Evolutionary conservation across 1,140 invertebrate species (phyloP), one percentile per base, ranked within the genome.

Genomic region (Arctopsyche grandis): DNA sequence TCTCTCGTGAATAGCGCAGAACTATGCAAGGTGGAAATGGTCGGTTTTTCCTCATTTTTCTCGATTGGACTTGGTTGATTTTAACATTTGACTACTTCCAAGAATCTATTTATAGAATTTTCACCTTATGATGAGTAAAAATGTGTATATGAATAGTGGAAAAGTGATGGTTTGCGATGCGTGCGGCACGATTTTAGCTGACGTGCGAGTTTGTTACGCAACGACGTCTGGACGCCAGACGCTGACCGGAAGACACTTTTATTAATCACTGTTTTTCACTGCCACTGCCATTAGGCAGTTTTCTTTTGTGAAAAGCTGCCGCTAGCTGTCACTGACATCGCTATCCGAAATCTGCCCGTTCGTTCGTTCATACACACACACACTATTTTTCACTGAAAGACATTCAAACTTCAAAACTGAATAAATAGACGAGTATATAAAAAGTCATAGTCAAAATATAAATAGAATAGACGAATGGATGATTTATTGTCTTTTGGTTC

Each of bases 241-340:
- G 69, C 19, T 19, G 69, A 26, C 22, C 69, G 14, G 24, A 29
- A 16, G 69, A 70, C 69, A 26, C 69, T 70, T 70, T 70, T 70
- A 38, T 70, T 70, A 70, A 70, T 70, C 24, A 70, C 69, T 38
- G 24, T 26, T 70, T 70, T 70, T 70, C 69, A 70, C 26, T 70
- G 69, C 69, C 69, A 70, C 69, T 70, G 69, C 26, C 69, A 43
- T 70, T 70, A 70, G 69, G 26, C 69, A 43, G 26, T 70, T 70
- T 70, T 70, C 24, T 70, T 70, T 70, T 70, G 69, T 70, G 24
- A 38, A 0, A 5, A 66, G 63, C 10, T 70, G 69, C 29, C 24
- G 29, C 5, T 38, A 26, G 12, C 69, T 26, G 38, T 38, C 69
- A 52, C 48, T 52, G 48, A 12, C 48, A 52, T 16, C 12, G 16